Evolutionary conservation across 2,888 invertebrate species (phyloP), one percentile per base, ranked within the genome.

Genomic region (Penaeus monodon): DNA sequence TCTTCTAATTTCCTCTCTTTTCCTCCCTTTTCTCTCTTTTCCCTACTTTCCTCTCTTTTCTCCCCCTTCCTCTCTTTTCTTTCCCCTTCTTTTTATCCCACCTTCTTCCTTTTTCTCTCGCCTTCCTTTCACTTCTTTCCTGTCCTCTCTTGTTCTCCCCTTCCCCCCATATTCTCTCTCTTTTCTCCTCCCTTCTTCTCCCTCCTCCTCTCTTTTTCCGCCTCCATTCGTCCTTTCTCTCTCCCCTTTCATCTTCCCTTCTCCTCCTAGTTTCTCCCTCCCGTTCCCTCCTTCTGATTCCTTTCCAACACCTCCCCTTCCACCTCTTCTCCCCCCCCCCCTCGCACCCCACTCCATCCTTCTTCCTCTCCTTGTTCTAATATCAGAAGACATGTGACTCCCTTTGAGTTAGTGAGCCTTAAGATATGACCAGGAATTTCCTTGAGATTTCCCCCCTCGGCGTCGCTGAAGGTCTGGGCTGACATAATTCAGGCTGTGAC

Each of bases 351-450:
- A 29, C 70, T 29, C 29, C 70, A 29, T 29, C 29, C 70, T 70
- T 29, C 29, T 29, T n/a, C 24, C 17, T 29, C 70, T 70, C 70
- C 29, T 70, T 29, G 27, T 70, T 70, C 29, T 70, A 70, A 70
- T 70, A 70, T 70, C 70, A 70, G 70, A 70, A 70, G 29, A 70
- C 70, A 29, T 70, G 29, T 27, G n/a, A 70, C 70, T 57, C 70
- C 70, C 29, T 14, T 70, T 70, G 70, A 70, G 70, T 70, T 70
- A 70, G 57, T 57, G 57, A 57, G 57, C 57, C 57, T 57, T 57
- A 17, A 57, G 57, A 57, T 57, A 57, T 57, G 57, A 57, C 57
- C 57, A 17, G 57, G 57, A 57, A 57, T 57, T 57, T 57, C 57
- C 57, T 57, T 57, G 57, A 57, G 57, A 57, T 57, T 57, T 57